These are phyloP conservation scores for Epistrophe grossulariae DNA, from an alignment of 2,888 invertebrate species.

Conservation along the genomic window DNA sequence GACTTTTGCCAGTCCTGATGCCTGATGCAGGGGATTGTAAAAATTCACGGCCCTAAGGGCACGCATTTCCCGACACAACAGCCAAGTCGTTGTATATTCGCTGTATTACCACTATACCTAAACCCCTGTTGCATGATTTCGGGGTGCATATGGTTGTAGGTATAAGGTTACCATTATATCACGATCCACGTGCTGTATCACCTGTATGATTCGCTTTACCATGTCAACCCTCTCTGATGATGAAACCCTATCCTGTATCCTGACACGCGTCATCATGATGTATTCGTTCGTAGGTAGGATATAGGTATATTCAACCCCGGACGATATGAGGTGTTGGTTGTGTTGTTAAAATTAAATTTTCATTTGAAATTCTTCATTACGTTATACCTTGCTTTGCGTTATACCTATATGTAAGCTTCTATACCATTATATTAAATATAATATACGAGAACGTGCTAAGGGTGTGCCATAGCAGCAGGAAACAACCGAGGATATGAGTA, in stretches of 20 bases:
- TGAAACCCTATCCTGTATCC: constrained; percentile 65
- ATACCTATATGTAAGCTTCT: background rate
- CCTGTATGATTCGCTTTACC: constrained; percentile 67
- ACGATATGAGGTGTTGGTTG: constrained; percentile 63
- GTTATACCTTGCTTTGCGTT: constrained; percentile 20
- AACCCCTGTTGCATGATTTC: constrained; percentile 26
- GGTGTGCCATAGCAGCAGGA: constrained; percentile 38
- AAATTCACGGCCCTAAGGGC: constrained; percentile 17
- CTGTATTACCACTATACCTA: background rate
- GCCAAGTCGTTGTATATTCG: background rate
- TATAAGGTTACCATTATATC: constrained; percentile 46
- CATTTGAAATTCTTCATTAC: constrained; percentile 55
- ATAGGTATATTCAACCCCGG: background rate
- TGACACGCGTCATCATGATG: constrained; percentile 52
- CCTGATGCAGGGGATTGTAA: constrained; percentile 24
- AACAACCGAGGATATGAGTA: constrained; percentile 16
- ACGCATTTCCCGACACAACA: constrained; percentile 9
- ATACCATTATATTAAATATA: background rate
- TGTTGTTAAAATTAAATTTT: constrained; percentile 74
- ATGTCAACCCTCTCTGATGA: constrained; percentile 54
- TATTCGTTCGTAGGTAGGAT: background rate
- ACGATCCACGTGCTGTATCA: constrained; percentile 68
- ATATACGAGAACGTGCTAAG: constrained; percentile 45
- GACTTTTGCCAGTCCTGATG: constrained; percentile 1
- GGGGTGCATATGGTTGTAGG: background rate